phyloP scores from a whole-genome alignment of 2,113 vertebrate species.

The Lophura nycthemera region DNA sequence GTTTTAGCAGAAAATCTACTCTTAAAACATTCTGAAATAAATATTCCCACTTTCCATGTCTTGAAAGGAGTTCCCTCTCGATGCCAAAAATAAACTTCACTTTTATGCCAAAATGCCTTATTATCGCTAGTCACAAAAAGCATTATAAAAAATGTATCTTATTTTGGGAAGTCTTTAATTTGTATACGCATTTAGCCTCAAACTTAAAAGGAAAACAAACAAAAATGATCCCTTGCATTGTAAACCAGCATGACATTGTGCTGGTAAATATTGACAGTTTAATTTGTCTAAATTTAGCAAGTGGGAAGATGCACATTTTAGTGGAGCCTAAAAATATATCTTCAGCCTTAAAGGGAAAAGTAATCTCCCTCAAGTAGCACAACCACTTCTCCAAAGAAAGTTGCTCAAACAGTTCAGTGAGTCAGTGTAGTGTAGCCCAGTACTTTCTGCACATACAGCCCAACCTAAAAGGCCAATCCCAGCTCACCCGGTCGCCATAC shows the following conservation, averaged over 20 bases:
- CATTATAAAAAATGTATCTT: background rate
- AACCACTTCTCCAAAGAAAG: background rate
- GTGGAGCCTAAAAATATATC: background rate
- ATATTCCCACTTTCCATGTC: background rate
- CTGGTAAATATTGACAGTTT: constrained; percentile 19
- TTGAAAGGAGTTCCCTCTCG: background rate
- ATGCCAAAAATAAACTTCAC: background rate
- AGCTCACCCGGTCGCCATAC: background rate
- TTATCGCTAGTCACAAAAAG: constrained; percentile 35
- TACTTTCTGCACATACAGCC: background rate
- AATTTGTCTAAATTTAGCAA: constrained; percentile 27
- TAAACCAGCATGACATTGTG: background rate
- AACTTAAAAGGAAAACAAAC: constrained; percentile 26
- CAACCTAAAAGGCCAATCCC: background rate
- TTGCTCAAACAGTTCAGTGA: background rate
- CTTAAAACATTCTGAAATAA: constrained; percentile 31
- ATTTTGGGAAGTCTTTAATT: constrained; percentile 18
- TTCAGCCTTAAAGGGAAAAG: background rate
- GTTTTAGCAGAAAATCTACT: constrained; percentile 31
- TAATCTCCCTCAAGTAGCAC: background rate
- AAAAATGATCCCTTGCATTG: background rate
- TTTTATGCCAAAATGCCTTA: background rate
- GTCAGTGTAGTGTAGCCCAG: background rate
- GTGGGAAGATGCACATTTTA: background rate
- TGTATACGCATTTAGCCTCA: background rate